Evolutionary conservation across 2,888 invertebrate genomes (phyloP).

Genomic region (Sialis lutaria): DNA sequence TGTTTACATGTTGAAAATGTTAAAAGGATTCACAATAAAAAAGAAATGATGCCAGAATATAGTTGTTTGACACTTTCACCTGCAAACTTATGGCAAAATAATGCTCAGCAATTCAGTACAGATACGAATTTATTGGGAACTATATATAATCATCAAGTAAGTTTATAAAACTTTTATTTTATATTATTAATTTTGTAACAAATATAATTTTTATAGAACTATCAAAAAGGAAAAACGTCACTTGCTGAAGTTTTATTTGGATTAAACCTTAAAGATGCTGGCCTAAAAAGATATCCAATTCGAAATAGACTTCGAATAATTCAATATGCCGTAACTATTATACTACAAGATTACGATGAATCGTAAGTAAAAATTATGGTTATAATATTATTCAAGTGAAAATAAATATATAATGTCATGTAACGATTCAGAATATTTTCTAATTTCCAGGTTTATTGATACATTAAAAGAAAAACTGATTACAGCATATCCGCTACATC

Average conservation of each 20-base stretch:
- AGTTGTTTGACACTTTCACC: slow-evolving; percentile 84
- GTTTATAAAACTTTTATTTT: slow-evolving; percentile 2
- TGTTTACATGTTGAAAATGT: slow-evolving; percentile 76
- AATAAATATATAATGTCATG: not conserved
- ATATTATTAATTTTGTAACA: not conserved
- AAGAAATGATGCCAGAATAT: slow-evolving; percentile 70
- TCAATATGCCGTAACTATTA: slow-evolving; percentile 79
- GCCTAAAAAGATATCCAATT: slow-evolving; percentile 75
- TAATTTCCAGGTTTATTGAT: slow-evolving; percentile 46
- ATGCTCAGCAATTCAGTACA: slow-evolving; percentile 56
- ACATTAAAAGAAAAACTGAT: slow-evolving; percentile 53
- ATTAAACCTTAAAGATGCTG: slow-evolving; percentile 76
- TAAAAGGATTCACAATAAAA: slow-evolving; percentile 38
- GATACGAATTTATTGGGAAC: slow-evolving; percentile 69
- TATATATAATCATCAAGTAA: slow-evolving; percentile 68
- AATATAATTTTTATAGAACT: slow-evolving; percentile 33
- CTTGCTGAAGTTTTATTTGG: slow-evolving; percentile 85
- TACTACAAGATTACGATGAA: slow-evolving; percentile 62
- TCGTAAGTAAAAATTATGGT: slow-evolving; percentile 32
- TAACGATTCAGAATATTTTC: not conserved
- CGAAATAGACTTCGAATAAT: slow-evolving; percentile 69
- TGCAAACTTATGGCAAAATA: slow-evolving; percentile 85
- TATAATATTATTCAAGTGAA: slow-evolving; percentile 6
- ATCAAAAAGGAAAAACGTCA: slow-evolving; percentile 70
- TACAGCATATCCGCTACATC: slow-evolving; percentile 55